Base-by-base conservation (phyloP, 2,797 vertebrate genomes). In the Lepilemur septentrionalis region DNA sequence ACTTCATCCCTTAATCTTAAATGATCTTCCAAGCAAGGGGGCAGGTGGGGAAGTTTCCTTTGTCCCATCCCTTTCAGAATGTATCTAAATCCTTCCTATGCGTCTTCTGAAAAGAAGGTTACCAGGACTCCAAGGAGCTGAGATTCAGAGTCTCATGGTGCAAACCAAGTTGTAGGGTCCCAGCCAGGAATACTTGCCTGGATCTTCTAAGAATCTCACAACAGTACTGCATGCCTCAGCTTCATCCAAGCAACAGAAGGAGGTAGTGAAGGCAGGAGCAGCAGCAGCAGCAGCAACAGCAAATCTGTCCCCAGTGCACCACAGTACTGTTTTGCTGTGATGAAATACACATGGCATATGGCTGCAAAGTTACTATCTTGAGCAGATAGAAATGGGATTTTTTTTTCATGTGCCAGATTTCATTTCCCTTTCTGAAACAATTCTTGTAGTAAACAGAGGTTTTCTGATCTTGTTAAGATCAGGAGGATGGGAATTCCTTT, bases 361-460 rank as follows among this genome's bases (percentile, higher is more conserved):
- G 97, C 88, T 92, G 78, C 93, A 86, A 81, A 92, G 95, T 97
- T 97, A 96, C 95, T 97, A 96, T 97, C 95, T 96, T 95, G 96
- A 96, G 69, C 22, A 5, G 93, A 75, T 96, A 94, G 95, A 96
- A 97, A 96, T 90, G 91, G n/a, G 81, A 89, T 95, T 95, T 84
- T 57, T 95, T 65, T 65, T 94, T 81, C 93, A 72, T 88, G 76
- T 90, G 89, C 97, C 97, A 97, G 89, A 94, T 97, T 96, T 93
- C 79, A 92, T 75, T 97, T 95, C 85, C 90, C 69, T 92, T 96
- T 94, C 93, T 90, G 94, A 96, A 97, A 96, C 87, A 92, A 97
- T 96, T 95, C 95, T 93, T 80, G 32, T 96, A 98, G 96, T 97
- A 97, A 97, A 97, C 94, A 96, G 96, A 94, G 96, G 96, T 97